These are phyloP conservation scores for Polypedilum pembai DNA, from an alignment of 1,140 invertebrate species.

Conservation along the genomic window DNA sequence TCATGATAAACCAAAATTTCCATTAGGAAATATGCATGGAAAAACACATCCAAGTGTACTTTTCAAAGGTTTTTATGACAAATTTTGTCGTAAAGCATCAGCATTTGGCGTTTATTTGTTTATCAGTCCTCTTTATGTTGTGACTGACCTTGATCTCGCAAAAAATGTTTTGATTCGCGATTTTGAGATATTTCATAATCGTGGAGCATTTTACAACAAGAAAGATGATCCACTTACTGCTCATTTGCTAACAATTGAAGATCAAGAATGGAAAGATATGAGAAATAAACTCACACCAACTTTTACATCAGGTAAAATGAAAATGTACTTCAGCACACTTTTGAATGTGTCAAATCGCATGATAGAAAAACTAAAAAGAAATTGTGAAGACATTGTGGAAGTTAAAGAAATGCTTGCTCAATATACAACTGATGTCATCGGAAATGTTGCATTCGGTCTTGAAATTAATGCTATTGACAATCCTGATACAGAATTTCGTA, in stretches of 20 bases:
- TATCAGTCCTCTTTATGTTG: not conserved
- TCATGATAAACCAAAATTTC: not conserved
- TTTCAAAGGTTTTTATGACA: not conserved
- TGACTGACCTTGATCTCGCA: constrained; percentile 39
- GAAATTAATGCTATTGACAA: constrained; percentile 48
- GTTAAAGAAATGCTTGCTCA: constrained; percentile 48
- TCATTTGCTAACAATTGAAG: constrained; percentile 48
- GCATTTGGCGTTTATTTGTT: not conserved
- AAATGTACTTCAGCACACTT: constrained; percentile 42
- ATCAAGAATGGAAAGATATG: constrained; percentile 51
- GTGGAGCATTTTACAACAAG: constrained; percentile 44
- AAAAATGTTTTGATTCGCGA: constrained; percentile 49
- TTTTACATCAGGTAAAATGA: constrained; percentile 52
- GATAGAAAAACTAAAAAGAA: constrained; percentile 33
- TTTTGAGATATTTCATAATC: constrained; percentile 49
- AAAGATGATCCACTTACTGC: constrained; percentile 47
- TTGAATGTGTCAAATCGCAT: constrained; percentile 34
- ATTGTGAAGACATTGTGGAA: constrained; percentile 40
- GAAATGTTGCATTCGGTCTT: constrained; percentile 51
- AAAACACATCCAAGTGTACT: constrained; percentile 29
- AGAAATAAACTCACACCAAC: constrained; percentile 54
- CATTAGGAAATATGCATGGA: constrained; percentile 42
- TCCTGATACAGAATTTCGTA: constrained; percentile 47
- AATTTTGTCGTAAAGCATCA: not conserved
- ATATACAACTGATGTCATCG: constrained; percentile 54